Conservation (phyloP, 2,797 vertebrate genomes). For the Ctenochaetus hawaiiensis region DNA sequence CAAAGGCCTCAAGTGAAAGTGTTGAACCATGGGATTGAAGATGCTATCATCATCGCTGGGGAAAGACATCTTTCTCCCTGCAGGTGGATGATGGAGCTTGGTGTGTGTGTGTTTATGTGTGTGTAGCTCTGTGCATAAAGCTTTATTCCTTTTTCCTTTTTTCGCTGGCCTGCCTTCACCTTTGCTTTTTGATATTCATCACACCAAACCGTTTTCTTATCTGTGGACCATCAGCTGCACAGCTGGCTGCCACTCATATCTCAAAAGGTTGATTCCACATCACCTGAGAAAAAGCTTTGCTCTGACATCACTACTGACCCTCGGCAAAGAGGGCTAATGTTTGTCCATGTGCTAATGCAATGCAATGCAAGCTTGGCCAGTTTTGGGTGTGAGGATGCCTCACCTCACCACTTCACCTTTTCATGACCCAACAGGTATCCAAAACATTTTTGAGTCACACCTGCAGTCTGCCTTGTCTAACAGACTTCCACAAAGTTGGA, state of each 20-base stretch:
- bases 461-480: slow-evolving; percentile 10
- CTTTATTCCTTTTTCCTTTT: slow-evolving; percentile 29
- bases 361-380: neutral
- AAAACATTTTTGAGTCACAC: neutral
- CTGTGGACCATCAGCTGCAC: slow-evolving; percentile 43
- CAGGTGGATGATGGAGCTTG: slow-evolving; percentile 41
- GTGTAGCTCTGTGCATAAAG: neutral
- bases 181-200: slow-evolving; percentile 35
- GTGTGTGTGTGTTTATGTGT: slow-evolving; percentile 12
- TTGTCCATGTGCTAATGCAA: neutral
- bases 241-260: slow-evolving; percentile 43
- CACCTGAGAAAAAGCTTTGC: slow-evolving; percentile 55
- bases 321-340: neutral
- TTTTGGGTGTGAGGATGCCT: slow-evolving; percentile 3
- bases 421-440: slow-evolving; percentile 19
- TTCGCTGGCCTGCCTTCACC: slow-evolving; percentile 2
- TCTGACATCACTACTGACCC: slow-evolving; percentile 39
- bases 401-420: slow-evolving; percentile 10
- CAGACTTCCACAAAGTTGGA: neutral
- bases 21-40: slow-evolving; percentile 49
- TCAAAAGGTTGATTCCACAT: slow-evolving; percentile 55
- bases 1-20: slow-evolving; percentile 58
- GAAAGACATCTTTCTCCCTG: slow-evolving; percentile 53
- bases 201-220: slow-evolving; percentile 28
- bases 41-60: slow-evolving; percentile 44